Evolutionary conservation across 2,888 invertebrate species (phyloP).

Genomic region (Oxycera nigricornis): DNA sequence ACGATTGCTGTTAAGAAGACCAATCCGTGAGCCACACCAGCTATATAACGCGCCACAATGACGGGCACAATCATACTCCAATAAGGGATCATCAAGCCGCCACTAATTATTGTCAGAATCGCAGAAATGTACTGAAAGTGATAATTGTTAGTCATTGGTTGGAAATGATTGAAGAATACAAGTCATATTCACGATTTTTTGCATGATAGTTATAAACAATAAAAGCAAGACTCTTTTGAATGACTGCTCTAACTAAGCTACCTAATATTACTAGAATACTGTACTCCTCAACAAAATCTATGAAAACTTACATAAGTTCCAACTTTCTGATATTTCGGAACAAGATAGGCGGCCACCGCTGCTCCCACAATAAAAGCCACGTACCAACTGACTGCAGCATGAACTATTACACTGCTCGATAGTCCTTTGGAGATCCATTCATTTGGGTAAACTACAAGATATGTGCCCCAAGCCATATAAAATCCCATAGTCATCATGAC

Average conservation of each 20-base stretch:
- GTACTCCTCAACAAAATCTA: not conserved
- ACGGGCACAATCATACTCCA: not conserved
- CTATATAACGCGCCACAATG: conserved; percentile 7
- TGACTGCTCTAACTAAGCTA: not conserved
- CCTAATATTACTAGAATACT: no score
- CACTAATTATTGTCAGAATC: not conserved
- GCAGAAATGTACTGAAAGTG: conserved; percentile 9
- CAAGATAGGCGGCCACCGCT: not conserved
- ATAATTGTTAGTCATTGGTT: not conserved
- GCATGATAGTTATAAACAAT: no score
- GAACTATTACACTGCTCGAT: not conserved
- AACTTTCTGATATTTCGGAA: not conserved
- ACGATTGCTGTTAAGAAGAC: not conserved
- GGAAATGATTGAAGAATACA: not conserved
- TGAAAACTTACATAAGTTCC: not conserved
- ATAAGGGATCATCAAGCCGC: not conserved
- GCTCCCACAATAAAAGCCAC: conserved; percentile 16
- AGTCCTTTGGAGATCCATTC: not conserved
- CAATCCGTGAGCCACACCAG: conserved; percentile 2
- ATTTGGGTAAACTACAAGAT: not conserved
- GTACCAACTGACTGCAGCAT: conserved; percentile 9
- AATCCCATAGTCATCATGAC: conserved; percentile 2
- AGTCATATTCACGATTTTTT: not conserved
- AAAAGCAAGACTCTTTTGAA: not conserved
- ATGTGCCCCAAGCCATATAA: not conserved